These are phyloP conservation scores for Metacarcinus magister DNA, from an alignment of 2,888 invertebrate species.

Conservation along the genomic window DNA sequence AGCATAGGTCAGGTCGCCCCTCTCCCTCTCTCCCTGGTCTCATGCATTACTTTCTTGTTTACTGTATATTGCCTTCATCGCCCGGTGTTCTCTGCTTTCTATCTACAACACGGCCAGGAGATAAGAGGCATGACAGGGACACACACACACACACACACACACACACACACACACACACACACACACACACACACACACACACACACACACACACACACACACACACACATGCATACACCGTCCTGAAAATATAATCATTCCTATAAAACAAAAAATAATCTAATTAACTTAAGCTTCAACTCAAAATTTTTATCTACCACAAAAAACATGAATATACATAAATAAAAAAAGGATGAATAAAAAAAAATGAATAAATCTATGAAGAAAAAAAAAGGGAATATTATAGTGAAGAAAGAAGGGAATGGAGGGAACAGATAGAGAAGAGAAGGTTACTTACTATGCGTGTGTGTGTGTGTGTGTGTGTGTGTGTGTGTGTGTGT, in stretches of 20 bases:
- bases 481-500: too few species aligned
- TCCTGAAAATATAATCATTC: too few species aligned
- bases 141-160: not conserved
- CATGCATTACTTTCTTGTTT: not conserved
- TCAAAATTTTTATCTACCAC: too few species aligned
- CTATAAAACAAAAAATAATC: not conserved
- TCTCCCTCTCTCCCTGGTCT: not conserved
- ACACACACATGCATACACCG: not conserved
- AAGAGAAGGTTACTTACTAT: too few species aligned
- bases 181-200: not conserved
- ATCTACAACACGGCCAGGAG: not conserved
- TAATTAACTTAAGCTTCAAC: not conserved
- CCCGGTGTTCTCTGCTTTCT: not conserved
- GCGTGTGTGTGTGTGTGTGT: too few species aligned
- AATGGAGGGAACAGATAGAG: too few species aligned
- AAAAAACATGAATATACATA: not conserved
- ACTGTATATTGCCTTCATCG: slow-evolving; percentile 11
- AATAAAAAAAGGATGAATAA: not conserved
- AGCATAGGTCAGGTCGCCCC: not conserved
- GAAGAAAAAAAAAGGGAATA: not conserved
- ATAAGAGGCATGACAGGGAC: not conserved
- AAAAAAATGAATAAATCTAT: too few species aligned
- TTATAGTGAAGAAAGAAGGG: not conserved
- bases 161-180: not conserved
- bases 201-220: not conserved